Percentiles rank a stretch among this genome's conserved stretches.
Evolutionary conservation across 64 coral and sea anemone species (phyloP).

Genomic region (Stichodactyla mertensii): DNA sequence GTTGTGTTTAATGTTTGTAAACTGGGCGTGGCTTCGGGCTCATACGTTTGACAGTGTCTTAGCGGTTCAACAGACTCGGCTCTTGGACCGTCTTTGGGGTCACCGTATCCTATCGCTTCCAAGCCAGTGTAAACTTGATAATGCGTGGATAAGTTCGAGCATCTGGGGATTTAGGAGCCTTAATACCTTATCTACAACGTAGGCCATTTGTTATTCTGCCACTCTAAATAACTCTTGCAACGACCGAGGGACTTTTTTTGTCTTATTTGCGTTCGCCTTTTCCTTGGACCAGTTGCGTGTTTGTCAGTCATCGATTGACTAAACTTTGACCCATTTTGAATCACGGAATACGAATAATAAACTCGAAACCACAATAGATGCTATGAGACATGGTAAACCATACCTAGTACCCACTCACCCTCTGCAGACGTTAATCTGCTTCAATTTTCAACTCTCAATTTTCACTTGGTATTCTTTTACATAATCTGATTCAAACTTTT

Average conservation of each 20-base stretch:
- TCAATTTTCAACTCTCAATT: no score
- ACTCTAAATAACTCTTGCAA: neutral
- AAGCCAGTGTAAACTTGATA: slow-evolving; percentile 1
- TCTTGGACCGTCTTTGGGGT: neutral
- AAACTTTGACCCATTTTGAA: slow-evolving; percentile 1
- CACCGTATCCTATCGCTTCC: neutral
- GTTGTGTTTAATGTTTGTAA: slow-evolving; percentile 1
- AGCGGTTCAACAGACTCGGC: neutral
- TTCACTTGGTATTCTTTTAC: no score
- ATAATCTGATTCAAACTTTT: no score
- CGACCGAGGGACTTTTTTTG: neutral
- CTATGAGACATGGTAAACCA: no score
- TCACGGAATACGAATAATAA: neutral
- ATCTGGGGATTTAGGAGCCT: neutral
- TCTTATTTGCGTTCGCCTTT: neutral
- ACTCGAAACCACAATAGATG: neutral
- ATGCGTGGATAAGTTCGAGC: neutral
- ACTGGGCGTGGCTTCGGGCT: neutral
- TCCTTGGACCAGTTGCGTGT: neutral
- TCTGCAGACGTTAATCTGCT: no score
- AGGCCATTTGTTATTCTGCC: neutral
- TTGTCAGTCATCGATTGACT: slow-evolving; percentile 2
- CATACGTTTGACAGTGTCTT: neutral
- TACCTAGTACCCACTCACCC: no score
- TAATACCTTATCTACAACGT: slow-evolving; percentile 1